Evolutionary conservation across 2,888 invertebrate species (phyloP), one percentile per base, ranked within the genome.

Genomic region (Metallyticus violacea): DNA sequence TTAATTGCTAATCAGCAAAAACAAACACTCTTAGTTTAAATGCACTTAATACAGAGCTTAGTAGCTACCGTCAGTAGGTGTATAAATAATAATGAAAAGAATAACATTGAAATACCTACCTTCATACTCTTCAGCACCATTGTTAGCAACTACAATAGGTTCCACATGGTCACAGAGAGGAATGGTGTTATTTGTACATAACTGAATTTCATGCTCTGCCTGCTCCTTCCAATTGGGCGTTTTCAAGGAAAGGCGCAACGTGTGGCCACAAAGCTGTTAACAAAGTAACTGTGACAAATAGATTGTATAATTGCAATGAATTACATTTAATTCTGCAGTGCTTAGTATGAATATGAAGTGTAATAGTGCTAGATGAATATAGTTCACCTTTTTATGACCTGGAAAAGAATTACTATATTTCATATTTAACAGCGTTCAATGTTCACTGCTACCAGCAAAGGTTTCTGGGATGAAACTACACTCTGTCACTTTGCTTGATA

Each of bases 171-270:
- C 94, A 89, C 93, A 96, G 79, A 98, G 93, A 0, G 98, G 95
- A 86, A 97, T 93, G 7, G 98, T 97, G 90, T 97, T 98, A 89
- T 96, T 96, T 28, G 96, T 95, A 91, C 97, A 97, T 81, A 98
- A 92, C 87, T 94, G 95, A 89, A 98, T 95, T 92, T 98, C 98
- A 85, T 96, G 95, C 90, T 96, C 95, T 6, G 98, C 95, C 89
- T 96, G 94, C 29, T 95, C 94, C 81, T 95, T 93, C 99, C 99
- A 99, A 89, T 97, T 94, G 0, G 96, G 95, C 0, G 97, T 97
- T 91, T 97, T 98, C 29, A 98, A 92, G 62, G 94, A 94, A 80
- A 98, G 94, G 85, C 93, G 93, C 76, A 98, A 89, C 26, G 92
- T 83, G 94, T 94, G 90, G 1, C 91, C 90, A 28, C 90, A 89